phyloP scores from a whole-genome alignment of 2,888 invertebrate genomes.

The Linyphia triangularis region DNA sequence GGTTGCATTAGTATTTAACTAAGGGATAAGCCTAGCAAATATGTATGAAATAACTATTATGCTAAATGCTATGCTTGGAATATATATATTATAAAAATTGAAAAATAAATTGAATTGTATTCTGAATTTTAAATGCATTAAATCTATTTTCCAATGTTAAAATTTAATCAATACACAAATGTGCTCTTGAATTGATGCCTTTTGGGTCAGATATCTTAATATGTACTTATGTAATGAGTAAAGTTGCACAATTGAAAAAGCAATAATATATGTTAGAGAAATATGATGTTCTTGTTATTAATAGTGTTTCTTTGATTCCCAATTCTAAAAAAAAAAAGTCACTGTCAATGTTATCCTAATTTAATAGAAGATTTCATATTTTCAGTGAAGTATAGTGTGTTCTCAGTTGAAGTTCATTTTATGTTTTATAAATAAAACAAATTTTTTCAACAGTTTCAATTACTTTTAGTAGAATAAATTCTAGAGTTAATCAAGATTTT shows the following conservation, averaged over 20 bases:
- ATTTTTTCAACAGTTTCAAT: neutral
- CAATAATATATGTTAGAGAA: slow-evolving; percentile 66
- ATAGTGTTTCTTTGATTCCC: slow-evolving; percentile 19
- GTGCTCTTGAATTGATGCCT: neutral
- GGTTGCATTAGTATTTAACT: no score
- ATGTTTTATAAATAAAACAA: slow-evolving; percentile 66
- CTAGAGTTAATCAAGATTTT: no score
- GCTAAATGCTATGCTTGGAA: neutral
- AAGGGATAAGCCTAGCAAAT: no score
- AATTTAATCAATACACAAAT: neutral
- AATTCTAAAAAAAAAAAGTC: neutral
- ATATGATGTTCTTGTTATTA: slow-evolving; percentile 47
- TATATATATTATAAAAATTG: neutral
- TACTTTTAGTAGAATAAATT: no score
- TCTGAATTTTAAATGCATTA: neutral
- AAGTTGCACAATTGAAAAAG: slow-evolving; percentile 65
- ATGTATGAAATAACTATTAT: neutral
- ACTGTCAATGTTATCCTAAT: slow-evolving; percentile 9
- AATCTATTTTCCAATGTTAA: neutral
- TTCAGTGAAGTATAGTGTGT: slow-evolving; percentile 4
- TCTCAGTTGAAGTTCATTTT: slow-evolving; percentile 42
- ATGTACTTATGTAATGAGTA: neutral
- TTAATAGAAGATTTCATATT: slow-evolving; percentile 27
- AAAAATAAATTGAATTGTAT: neutral
- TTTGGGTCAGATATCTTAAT: neutral